Conservation (phyloP, 1,140 invertebrate genomes). For the Heliconius melpomene region DNA sequence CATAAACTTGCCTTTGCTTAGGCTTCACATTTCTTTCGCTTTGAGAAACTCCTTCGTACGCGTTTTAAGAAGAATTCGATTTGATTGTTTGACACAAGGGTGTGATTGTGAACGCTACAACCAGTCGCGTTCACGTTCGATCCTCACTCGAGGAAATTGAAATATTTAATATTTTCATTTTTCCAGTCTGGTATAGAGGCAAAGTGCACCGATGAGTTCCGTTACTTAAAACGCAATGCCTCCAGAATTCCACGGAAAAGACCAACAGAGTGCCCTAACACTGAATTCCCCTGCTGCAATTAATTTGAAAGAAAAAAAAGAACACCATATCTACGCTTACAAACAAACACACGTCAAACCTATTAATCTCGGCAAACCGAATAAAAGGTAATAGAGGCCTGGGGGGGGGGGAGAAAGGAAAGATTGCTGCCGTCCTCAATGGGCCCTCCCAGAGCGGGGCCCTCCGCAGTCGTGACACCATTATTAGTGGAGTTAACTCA, state of each 20-base stretch:
- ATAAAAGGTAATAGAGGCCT: constrained; percentile 72
- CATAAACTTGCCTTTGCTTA: constrained; percentile 49
- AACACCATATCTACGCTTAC: constrained; percentile 41
- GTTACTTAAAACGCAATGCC: too few relatives aligned
- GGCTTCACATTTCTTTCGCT: constrained; percentile 46
- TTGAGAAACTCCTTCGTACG: constrained; percentile 39
- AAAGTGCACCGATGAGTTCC: too few relatives aligned
- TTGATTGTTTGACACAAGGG: neutral
- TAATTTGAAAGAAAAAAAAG: neutral
- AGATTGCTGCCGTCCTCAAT: constrained; percentile 69
- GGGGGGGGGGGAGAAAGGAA: constrained; percentile 45
- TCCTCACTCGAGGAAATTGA: too few relatives aligned
- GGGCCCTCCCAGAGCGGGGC: constrained; percentile 48
- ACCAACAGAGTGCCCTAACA: too few relatives aligned
- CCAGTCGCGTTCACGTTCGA: too few relatives aligned
- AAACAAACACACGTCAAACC: constrained; percentile 62
- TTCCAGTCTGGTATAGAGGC: too few relatives aligned
- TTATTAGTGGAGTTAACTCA: constrained; percentile 80
- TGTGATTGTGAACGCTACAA: too few relatives aligned
- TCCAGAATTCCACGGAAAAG: too few relatives aligned
- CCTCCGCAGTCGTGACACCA: constrained; percentile 68
- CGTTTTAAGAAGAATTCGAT: constrained; percentile 27
- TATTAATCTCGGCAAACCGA: constrained; percentile 75
- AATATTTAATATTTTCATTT: too few relatives aligned
- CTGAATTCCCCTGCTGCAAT: too few relatives aligned